These are phyloP conservation scores for Pollenia amentaria DNA, from an alignment of 2,888 invertebrate genomes.

Conservation along the genomic window DNA sequence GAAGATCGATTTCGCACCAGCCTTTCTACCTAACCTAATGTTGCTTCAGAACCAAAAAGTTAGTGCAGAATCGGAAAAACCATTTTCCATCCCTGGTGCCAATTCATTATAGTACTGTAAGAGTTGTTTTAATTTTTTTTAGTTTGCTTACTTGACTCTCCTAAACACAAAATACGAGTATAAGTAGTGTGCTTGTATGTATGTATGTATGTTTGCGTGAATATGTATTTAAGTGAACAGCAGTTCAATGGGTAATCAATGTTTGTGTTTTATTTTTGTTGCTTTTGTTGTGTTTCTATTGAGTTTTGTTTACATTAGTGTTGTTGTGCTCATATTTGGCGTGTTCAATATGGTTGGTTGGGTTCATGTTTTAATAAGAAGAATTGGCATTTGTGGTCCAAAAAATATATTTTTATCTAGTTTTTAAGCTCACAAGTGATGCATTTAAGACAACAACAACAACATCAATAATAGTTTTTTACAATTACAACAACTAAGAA, in stretches of 20 bases:
- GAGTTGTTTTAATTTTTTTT: not conserved
- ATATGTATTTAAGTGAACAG: not conserved
- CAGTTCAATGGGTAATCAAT: slow-evolving; percentile 64
- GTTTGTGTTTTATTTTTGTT: slow-evolving; percentile 31
- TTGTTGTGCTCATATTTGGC: slow-evolving; percentile 46
- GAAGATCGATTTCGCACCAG: too few species aligned
- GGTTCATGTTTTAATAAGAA: slow-evolving; percentile 54
- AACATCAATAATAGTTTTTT: not conserved
- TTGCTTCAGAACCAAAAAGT: too few species aligned
- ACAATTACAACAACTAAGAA: slow-evolving; percentile 4
- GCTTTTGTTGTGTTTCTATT: not conserved
- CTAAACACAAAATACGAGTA: slow-evolving; percentile 6
- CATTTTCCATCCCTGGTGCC: too few species aligned
- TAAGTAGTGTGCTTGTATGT: not conserved
- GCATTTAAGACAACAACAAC: slow-evolving; percentile 31
- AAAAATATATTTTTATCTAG: slow-evolving; percentile 57
- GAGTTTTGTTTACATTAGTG: slow-evolving; percentile 19
- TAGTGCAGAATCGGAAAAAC: too few species aligned
- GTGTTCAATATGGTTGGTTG: slow-evolving; percentile 43
- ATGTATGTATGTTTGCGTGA: slow-evolving; percentile 3
- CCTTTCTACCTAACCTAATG: too few species aligned
- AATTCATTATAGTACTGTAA: not conserved
- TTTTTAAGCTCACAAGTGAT: slow-evolving; percentile 48
- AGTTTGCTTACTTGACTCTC: slow-evolving; percentile 24
- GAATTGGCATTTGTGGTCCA: slow-evolving; percentile 51